phyloP scores from a whole-genome alignment of 1,140 invertebrate genomes.

The Lineus longissimus region DNA sequence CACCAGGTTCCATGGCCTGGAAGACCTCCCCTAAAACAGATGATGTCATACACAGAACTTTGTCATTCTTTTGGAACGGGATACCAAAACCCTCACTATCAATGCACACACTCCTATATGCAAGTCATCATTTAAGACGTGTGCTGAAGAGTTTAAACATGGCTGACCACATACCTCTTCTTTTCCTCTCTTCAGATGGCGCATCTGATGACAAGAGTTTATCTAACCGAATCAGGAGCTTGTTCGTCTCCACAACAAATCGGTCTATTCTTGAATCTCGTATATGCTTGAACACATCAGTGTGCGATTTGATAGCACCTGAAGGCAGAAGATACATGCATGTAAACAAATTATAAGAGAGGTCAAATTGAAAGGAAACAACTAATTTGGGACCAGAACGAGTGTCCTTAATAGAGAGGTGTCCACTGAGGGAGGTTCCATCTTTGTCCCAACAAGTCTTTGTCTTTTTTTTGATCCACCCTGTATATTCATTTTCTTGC shows the following conservation, averaged over 20 bases:
- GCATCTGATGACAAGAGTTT: constrained; percentile 76
- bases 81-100: too few relatives aligned
- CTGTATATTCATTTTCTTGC: background rate
- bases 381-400: too few relatives aligned
- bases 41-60: too few relatives aligned
- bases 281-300: constrained; percentile 74
- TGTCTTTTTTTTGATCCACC: background rate
- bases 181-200: constrained; percentile 73
- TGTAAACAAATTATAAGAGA: background rate
- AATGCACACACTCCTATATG: too few relatives aligned
- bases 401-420: too few relatives aligned
- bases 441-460: background rate
- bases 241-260: constrained; percentile 91
- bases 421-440: too few relatives aligned
- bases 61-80: too few relatives aligned
- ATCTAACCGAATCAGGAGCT: constrained; percentile 87
- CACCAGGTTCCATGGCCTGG: too few relatives aligned
- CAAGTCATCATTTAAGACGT: too few relatives aligned
- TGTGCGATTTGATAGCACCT: constrained; percentile 68
- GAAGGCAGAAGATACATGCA: constrained; percentile 11
- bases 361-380: too few relatives aligned
- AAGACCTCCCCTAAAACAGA: too few relatives aligned
- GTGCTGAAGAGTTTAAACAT: too few relatives aligned
- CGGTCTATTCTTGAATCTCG: constrained; percentile 73
- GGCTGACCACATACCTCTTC: constrained; percentile 69